Evolutionary conservation across 2,113 vertebrate genomes (phyloP).

Genomic region (Aegotheles bennettii): DNA sequence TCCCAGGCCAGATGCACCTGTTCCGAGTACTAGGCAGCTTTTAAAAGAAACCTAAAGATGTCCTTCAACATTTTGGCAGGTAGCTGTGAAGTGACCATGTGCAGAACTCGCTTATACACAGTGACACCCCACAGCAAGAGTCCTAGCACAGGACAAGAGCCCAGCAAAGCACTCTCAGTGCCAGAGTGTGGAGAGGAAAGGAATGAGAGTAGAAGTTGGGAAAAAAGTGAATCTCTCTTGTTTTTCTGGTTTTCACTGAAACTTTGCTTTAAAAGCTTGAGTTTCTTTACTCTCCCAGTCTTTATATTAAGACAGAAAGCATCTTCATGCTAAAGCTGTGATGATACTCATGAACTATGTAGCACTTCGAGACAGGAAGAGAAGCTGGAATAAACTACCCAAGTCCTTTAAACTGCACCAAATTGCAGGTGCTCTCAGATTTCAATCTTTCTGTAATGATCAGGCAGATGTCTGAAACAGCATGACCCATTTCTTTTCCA

Average conservation of each 20-base stretch:
- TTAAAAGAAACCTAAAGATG: neutral
- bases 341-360: neutral
- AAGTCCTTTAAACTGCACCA: neutral
- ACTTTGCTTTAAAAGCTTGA: neutral
- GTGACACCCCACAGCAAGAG: neutral
- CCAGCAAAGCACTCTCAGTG: neutral
- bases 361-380: neutral
- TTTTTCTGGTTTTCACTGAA: neutral
- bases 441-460: neutral
- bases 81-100: fast-evolving
- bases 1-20: neutral
- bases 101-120: neutral
- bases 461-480: neutral
- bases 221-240: neutral
- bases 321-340: neutral
- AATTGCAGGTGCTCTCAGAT: neutral
- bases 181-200: neutral
- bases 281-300: neutral
- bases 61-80: neutral
- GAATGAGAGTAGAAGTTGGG: neutral
- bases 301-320: neutral
- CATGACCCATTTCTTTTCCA: neutral
- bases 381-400: neutral
- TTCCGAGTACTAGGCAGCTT: fast-evolving
- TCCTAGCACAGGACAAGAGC: neutral